Percentiles rank a stretch among this genome's conserved stretches.
These are phyloP conservation scores for Steromphala cineraria DNA, from an alignment of 2,888 invertebrate genomes.

Conservation along the genomic window DNA sequence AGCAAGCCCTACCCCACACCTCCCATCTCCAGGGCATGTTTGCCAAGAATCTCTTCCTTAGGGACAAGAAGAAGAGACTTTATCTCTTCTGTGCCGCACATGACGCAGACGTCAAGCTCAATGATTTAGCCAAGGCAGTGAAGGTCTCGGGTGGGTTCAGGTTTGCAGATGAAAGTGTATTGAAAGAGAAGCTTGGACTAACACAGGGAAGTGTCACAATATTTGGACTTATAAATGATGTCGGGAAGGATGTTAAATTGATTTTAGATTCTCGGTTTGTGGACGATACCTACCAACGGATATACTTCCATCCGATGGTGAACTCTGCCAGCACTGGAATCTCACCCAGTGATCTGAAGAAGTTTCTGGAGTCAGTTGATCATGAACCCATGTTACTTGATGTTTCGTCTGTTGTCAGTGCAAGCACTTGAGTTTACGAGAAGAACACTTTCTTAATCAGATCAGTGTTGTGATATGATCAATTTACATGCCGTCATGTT, in stretches of 20 bases:
- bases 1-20: slow-evolving; percentile 69
- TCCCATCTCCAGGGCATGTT: slow-evolving; percentile 64
- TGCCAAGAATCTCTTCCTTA: slow-evolving; percentile 74
- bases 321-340: slow-evolving; percentile 68
- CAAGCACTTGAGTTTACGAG: too few relatives aligned
- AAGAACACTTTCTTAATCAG: too few relatives aligned
- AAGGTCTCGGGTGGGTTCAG: slow-evolving; percentile 70
- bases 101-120: slow-evolving; percentile 69
- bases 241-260: slow-evolving; percentile 62
- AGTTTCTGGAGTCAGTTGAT: slow-evolving; percentile 57
- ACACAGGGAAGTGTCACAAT: slow-evolving; percentile 73
- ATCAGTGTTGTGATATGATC: too few relatives aligned
- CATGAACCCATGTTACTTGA: slow-evolving; percentile 54
- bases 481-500: too few relatives aligned
- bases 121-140: slow-evolving; percentile 67
- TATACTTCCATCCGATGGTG: slow-evolving; percentile 73
- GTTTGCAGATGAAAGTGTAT: slow-evolving; percentile 69
- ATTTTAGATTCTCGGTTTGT: slow-evolving; percentile 61
- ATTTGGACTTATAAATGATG: slow-evolving; percentile 73
- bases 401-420: not conserved
- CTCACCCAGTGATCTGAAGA: slow-evolving; percentile 52
- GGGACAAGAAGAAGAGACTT: slow-evolving; percentile 73
- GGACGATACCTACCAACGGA: slow-evolving; percentile 50
- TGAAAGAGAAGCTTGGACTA: slow-evolving; percentile 71
- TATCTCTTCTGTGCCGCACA: slow-evolving; percentile 72